Evolutionary conservation across 2,113 vertebrate genomes (phyloP), one percentile per base, ranked within the genome.

Genomic region (Antechinus stuartii): DNA sequence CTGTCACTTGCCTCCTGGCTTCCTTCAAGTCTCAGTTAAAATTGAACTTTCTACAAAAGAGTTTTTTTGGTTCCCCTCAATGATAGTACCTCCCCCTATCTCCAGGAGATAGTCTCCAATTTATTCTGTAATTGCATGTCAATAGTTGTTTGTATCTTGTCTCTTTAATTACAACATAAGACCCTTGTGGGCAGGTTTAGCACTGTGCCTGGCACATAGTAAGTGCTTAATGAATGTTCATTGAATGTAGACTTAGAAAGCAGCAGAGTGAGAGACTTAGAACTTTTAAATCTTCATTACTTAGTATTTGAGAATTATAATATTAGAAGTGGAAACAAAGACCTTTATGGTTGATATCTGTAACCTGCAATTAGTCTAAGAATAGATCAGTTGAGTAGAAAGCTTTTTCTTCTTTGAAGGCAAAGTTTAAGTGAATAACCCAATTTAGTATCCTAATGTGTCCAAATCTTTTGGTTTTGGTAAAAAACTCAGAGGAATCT

Each of bases 401-500:
- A 27, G 61, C 12, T n/a, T 7, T 8, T 54, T 1, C 26, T 30
- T 7, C 90, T 92, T 23, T 90, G 23, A 42, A 50, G 54, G 1
- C 11, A 52, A 47, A 89, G 68, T n/a, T 30, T 56, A 53, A 93
- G 26, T 56, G 3, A 24, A 25, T 3, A 8, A 92, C 47, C 25
- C 54, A 93, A 89, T 0, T 16, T 0, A 89, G 76, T 9, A 52
- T 54, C 47, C 93, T 93, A 89, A 54, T 0, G 8, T 5, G 52
- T n/a, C 8, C 90, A 42, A 0, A 56, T 50, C 90, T 50, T 94
- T 47, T 57, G 27, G 54, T 47, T 94, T 35, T 24, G 49, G 91
- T 90, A 91, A 92, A 91, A 94, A 30, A 47, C 23, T 54, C 0
- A 90, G 54, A 68, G 57, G 92, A 93, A 6, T 94, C 91, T 84